Evolutionary conservation across 2,888 invertebrate genomes (phyloP), one percentile per base, ranked within the genome.

Genomic region (Notodonta dromedarius): DNA sequence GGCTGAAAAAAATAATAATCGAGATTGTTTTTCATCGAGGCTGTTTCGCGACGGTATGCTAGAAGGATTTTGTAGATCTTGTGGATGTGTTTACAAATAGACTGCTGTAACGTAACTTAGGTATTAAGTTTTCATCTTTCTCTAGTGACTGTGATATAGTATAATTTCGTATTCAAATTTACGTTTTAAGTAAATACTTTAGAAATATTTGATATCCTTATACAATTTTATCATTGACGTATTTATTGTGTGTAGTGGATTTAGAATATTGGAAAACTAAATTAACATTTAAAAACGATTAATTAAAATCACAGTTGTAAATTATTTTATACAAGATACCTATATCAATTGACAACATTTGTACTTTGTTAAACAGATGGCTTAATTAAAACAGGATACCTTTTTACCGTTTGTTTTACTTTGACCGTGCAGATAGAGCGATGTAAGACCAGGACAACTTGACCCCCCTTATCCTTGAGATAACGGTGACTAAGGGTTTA

Each of bases 71-170:
- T 69, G 74, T 89, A 88, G 87, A 80, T 81, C 73, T 83, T 80
- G 86, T 88, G 84, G 74, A 85, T 70, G 85, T 88, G 86, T 89
- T 87, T 85, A 82, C 76, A 78, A 80, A 89, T 92, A 90, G 89
- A 91, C 90, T 92, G 90, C 87, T 82, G 69, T 86, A 79, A 85
- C 73, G 75, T 84, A 87, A 85, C 68, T 78, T 88, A 89, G 86
- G 75, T 74, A 76, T 80, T 84, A 86, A 83, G 78, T 84, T 87
- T 88, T 88, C 84, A 89, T 88, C 86, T 90, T 85, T 92, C 83
- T 91, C 88, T 93, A 93, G 93, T 86, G 86, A 91, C 93, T 93
- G 93, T 93, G 93, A 93, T 93, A 93, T 92, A 92, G 90, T 88
- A 89, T 92, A 90, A 91, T 91, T 92, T 90, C 82, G 78, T 84